phyloP scores from a whole-genome alignment of 2,888 invertebrate species.

The Andrena dorsata region DNA sequence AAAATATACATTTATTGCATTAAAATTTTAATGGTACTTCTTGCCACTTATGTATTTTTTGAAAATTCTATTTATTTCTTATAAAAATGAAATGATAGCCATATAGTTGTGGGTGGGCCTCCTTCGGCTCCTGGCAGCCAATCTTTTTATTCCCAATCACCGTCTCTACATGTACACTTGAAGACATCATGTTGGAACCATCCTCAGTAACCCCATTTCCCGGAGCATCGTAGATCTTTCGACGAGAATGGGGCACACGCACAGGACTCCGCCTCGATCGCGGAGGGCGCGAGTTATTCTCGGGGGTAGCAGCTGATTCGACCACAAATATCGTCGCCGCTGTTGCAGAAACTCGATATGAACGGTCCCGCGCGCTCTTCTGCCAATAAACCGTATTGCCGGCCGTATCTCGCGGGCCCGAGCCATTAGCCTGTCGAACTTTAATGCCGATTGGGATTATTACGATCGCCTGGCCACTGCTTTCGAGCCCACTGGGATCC shows the following conservation, averaged over 20 bases:
- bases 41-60: no score
- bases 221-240: neutral
- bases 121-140: no score
- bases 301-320: slow-evolving; percentile 59
- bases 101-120: no score
- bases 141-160: no score
- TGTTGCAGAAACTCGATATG: slow-evolving; percentile 59
- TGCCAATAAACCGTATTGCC: slow-evolving; percentile 59
- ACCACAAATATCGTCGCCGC: slow-evolving; percentile 55
- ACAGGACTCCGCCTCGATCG: slow-evolving; percentile 8
- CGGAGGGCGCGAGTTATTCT: slow-evolving; percentile 38
- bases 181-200: no score
- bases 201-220: no score
- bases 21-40: no score
- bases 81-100: no score
- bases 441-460: slow-evolving; percentile 47
- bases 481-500: slow-evolving; percentile 15
- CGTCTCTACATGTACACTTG: no score
- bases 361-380: slow-evolving; percentile 48
- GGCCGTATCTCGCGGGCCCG: slow-evolving; percentile 29
- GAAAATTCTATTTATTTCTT: no score
- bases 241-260: neutral
- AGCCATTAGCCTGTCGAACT: slow-evolving; percentile 53
- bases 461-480: slow-evolving; percentile 17
- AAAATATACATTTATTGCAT: no score